phyloP scores from a whole-genome alignment of 2,113 vertebrate genomes.

The Strix aluco region DNA sequence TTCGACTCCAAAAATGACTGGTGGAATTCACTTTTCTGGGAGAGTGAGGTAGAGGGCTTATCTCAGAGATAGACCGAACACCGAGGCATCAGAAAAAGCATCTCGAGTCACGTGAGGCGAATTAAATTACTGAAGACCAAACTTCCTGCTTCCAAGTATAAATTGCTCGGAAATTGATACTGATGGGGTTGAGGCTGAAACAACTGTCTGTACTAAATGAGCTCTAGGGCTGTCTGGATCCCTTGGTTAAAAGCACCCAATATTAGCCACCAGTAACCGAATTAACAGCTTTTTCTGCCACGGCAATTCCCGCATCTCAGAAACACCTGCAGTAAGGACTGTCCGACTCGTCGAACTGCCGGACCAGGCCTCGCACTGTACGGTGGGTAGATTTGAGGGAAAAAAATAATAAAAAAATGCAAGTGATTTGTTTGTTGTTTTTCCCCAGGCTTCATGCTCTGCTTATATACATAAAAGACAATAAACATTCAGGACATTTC shows the following conservation, averaged over 20 bases:
- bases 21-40: not conserved
- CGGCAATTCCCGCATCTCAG: not conserved
- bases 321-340: not conserved
- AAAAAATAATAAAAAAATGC: not conserved
- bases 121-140: not conserved
- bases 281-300: not conserved
- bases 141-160: not conserved
- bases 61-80: not conserved
- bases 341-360: fast-evolving
- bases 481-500: slow-evolving; percentile 76
- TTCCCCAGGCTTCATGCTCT: slow-evolving; percentile 50
- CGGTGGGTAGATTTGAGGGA: fast-evolving
- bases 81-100: not conserved
- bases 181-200: not conserved
- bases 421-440: not conserved
- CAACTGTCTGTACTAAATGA: fast-evolving
- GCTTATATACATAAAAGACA: slow-evolving; percentile 69
- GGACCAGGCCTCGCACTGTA: not conserved
- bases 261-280: not conserved
- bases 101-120: not conserved
- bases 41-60: not conserved
- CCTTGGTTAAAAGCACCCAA: fast-evolving
- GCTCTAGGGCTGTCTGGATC: not conserved
- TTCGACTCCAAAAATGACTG: not conserved
- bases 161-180: not conserved